Evolutionary conservation across 2,888 invertebrate genomes (phyloP).

Genomic region (Xestobium rufovillosum): DNA sequence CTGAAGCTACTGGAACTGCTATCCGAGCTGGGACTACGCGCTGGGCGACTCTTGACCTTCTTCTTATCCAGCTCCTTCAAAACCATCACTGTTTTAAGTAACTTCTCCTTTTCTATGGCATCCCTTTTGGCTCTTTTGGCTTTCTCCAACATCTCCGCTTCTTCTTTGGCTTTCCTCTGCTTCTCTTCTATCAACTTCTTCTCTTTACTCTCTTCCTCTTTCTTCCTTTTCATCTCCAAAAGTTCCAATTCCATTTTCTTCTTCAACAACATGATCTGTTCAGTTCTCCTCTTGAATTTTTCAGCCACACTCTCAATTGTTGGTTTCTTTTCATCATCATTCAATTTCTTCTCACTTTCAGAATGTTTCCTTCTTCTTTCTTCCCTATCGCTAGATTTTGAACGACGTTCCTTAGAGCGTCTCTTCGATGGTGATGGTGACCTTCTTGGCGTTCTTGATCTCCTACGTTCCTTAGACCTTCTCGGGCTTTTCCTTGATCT

Average conservation of each 20-base stretch:
- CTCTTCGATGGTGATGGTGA: not conserved
- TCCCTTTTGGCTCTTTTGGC: constrained; percentile 42
- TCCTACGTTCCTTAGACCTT: constrained; percentile 27
- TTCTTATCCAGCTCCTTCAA: constrained; percentile 38
- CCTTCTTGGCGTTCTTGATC: constrained; percentile 1
- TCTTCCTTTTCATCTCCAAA: constrained; percentile 50
- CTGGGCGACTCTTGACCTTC: constrained; percentile 21
- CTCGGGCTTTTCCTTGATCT: constrained; percentile 45
- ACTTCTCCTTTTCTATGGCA: constrained; percentile 41
- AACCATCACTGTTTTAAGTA: constrained; percentile 41
- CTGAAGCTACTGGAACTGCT: constrained; percentile 31
- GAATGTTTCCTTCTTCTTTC: constrained; percentile 13
- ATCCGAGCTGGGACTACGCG: constrained; percentile 23
- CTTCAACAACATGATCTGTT: constrained; percentile 48
- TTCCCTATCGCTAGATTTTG: constrained; percentile 21
- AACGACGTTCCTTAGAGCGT: constrained; percentile 23
- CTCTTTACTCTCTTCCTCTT: constrained; percentile 44
- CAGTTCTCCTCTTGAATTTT: constrained; percentile 38
- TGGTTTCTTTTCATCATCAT: constrained; percentile 26
- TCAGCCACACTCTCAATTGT: constrained; percentile 36
- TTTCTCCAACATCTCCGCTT: constrained; percentile 42
- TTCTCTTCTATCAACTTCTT: constrained; percentile 37
- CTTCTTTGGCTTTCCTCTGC: constrained; percentile 42
- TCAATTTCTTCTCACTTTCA: constrained; percentile 18
- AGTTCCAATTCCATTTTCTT: constrained; percentile 55